Percentiles rank a stretch among this genome's conserved stretches.
phyloP scores from a whole-genome alignment of 2,797 vertebrate genomes.

The Periophthalmus magnuspinnatus region DNA sequence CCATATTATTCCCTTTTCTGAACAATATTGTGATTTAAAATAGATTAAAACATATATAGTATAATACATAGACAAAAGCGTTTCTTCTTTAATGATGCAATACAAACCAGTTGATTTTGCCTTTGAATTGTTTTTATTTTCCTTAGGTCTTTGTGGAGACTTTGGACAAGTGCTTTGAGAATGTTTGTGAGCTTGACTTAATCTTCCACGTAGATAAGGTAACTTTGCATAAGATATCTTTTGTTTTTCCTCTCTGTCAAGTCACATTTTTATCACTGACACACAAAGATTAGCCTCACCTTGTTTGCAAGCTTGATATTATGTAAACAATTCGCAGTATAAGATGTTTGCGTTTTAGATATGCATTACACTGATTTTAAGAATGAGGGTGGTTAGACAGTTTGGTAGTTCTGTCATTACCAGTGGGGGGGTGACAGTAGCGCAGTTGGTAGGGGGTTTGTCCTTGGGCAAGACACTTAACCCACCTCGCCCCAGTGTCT shows the following conservation, averaged over 20 bases:
- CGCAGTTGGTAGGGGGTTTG: too few species aligned
- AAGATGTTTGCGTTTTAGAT: neutral
- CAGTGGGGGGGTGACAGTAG: too few species aligned
- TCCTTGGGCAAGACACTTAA: too few species aligned
- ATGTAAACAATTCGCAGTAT: neutral
- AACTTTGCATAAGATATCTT: constrained; percentile 12
- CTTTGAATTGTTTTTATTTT: neutral
- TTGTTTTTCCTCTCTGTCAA: constrained; percentile 4
- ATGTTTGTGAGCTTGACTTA: constrained; percentile 97
- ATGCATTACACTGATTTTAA: neutral
- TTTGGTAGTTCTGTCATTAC: too few species aligned
- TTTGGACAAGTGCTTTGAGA: constrained; percentile 98
- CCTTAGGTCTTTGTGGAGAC: constrained; percentile 97
- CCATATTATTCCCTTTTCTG: too few species aligned
- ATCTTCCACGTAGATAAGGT: constrained; percentile 99
- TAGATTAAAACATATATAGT: neutral
- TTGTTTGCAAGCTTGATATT: neutral
- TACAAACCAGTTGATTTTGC: neutral
- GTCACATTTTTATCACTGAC: constrained; percentile 4
- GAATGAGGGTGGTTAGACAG: too few species aligned
- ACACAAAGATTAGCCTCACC: neutral
- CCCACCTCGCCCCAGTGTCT: neutral
- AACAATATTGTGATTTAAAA: neutral
- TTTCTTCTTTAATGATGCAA: neutral
- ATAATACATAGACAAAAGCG: neutral